Conservation (phyloP, 2,888 invertebrate species). For the Ochropleura plecta region DNA sequence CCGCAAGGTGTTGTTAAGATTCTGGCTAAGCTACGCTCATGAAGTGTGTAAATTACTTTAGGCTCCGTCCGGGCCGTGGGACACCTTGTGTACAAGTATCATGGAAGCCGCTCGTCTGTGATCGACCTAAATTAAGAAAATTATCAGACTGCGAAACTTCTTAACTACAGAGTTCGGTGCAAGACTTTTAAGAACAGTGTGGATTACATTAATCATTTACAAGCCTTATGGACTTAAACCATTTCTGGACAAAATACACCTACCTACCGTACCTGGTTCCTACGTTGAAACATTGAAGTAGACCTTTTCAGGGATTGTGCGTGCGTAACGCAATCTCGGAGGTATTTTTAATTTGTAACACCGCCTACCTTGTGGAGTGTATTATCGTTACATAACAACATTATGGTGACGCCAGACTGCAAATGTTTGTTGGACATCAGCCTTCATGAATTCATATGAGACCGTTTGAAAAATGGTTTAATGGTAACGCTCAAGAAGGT, state of each 20-base stretch:
- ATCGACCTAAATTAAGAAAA: slow-evolving; percentile 22
- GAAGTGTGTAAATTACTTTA: slow-evolving; percentile 51
- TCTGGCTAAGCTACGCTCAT: slow-evolving; percentile 52
- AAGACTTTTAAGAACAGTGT: slow-evolving; percentile 12
- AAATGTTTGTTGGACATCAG: slow-evolving; percentile 42
- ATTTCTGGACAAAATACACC: slow-evolving; percentile 64
- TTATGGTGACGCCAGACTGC: slow-evolving; percentile 39
- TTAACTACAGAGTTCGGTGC: not conserved
- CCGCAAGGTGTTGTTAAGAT: slow-evolving; percentile 57
- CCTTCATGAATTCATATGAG: slow-evolving; percentile 40
- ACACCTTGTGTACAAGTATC: slow-evolving; percentile 15
- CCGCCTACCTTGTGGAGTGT: slow-evolving; percentile 65
- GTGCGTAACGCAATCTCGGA: slow-evolving; percentile 72
- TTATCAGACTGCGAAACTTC: not conserved
- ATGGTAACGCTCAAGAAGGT: slow-evolving; percentile 9
- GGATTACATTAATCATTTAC: slow-evolving; percentile 25
- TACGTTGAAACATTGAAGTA: slow-evolving; percentile 57
- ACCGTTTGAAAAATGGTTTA: slow-evolving; percentile 31
- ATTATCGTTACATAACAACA: slow-evolving; percentile 53
- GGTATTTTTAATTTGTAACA: slow-evolving; percentile 79
- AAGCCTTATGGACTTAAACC: slow-evolving; percentile 39
- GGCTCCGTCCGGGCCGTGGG: slow-evolving; percentile 30
- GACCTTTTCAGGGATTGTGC: slow-evolving; percentile 70
- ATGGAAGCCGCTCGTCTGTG: slow-evolving; percentile 4
- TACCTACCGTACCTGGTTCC: slow-evolving; percentile 54